These are phyloP conservation scores for Drosophila obscura DNA, from an alignment of 1,140 invertebrate genomes.

Conservation along the genomic window DNA sequence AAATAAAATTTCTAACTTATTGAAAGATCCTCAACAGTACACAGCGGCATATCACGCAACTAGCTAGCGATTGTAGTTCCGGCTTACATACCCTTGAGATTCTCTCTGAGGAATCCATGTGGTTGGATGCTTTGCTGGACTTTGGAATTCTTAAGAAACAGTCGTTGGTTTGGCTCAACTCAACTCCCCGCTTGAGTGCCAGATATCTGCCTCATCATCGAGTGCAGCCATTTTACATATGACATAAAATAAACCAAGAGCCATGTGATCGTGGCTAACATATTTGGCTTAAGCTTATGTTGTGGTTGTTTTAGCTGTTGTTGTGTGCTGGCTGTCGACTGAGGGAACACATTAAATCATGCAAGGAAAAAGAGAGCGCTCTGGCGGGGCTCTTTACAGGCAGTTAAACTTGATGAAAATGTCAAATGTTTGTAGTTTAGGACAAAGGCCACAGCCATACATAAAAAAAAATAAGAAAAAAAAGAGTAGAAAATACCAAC, in stretches of 20 bases:
- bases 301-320: constrained; percentile 1
- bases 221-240: constrained; percentile 47
- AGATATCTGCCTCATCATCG: constrained; percentile 44
- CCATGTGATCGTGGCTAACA: constrained; percentile 51
- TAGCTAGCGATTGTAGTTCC: too few relatives aligned
- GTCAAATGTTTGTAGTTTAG: constrained; percentile 79
- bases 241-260: constrained; percentile 53
- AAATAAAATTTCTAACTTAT: too few relatives aligned
- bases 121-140: too few relatives aligned
- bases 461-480: constrained; percentile 44
- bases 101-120: too few relatives aligned
- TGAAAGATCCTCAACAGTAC: too few relatives aligned
- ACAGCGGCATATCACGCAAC: too few relatives aligned
- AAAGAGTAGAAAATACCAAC: constrained; percentile 16
- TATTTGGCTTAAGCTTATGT: constrained; percentile 50
- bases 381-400: constrained; percentile 54
- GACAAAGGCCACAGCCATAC: constrained; percentile 70
- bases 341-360: constrained; percentile 54
- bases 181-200: neutral
- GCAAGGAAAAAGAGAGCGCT: constrained; percentile 53
- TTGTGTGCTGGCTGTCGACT: constrained; percentile 3
- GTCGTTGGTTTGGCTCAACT: too few relatives aligned
- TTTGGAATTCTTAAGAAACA: neutral
- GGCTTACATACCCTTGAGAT: too few relatives aligned
- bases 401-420: constrained; percentile 78